These are phyloP conservation scores for Parnassius mnemosyne DNA, from an alignment of 2,888 invertebrate species.

Conservation along the genomic window DNA sequence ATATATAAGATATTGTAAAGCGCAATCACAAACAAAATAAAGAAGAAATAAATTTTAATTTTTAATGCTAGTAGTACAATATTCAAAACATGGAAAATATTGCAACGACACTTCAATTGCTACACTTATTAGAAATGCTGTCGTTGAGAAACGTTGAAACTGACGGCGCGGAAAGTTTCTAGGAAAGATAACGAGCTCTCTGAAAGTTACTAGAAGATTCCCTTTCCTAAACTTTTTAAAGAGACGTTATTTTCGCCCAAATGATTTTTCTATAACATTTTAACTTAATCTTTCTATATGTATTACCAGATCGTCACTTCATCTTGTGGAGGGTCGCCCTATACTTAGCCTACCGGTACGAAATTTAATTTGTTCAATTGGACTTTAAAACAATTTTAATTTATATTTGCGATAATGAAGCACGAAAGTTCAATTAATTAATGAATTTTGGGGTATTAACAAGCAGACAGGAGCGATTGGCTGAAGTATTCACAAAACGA, in stretches of 20 bases:
- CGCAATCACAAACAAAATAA: no score
- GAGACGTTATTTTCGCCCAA: background rate
- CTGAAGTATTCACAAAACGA: constrained; percentile 57
- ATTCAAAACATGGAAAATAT: constrained; percentile 3
- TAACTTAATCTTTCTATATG: no score
- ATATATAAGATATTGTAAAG: no score
- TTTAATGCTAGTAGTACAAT: no score
- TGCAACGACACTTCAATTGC: constrained; percentile 13
- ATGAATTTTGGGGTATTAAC: constrained; percentile 64
- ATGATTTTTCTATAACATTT: no score
- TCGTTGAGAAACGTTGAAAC: constrained; percentile 18
- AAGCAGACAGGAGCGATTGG: constrained; percentile 35
- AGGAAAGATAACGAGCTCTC: constrained; percentile 19
- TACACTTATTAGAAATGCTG: constrained; percentile 22
- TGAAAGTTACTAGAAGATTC: constrained; percentile 9
- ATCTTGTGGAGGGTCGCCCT: no score
- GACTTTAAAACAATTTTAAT: constrained; percentile 60
- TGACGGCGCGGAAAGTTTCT: constrained; percentile 16
- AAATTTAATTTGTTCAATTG: no score
- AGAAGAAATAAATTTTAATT: no score
- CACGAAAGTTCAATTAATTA: constrained; percentile 77
- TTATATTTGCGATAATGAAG: constrained; percentile 76
- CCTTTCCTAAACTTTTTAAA: constrained; percentile 1
- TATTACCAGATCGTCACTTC: no score
- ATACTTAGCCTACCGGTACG: no score